These are phyloP conservation scores for Colostygia pectinataria DNA, from an alignment of 2,888 invertebrate species.

Conservation along the genomic window DNA sequence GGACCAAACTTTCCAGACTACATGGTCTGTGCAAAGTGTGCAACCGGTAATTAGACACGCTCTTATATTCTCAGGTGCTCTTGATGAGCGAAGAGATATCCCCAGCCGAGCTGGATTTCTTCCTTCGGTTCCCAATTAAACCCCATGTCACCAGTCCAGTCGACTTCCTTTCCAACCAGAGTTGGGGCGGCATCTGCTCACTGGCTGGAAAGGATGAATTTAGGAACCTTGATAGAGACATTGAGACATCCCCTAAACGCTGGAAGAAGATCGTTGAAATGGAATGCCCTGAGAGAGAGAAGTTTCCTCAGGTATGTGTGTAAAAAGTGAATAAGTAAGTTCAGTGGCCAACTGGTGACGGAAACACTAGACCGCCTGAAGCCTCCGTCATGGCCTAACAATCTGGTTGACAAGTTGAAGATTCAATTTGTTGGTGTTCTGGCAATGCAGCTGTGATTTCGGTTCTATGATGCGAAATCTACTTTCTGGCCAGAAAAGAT, in stretches of 20 bases:
- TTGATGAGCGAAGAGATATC: constrained; percentile 94
- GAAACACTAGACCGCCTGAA: too few species aligned
- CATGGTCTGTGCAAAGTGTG: too few species aligned
- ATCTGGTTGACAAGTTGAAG: too few species aligned
- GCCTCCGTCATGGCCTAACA: too few species aligned
- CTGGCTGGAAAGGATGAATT: constrained; percentile 95
- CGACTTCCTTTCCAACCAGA: constrained; percentile 94
- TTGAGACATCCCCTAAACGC: constrained; percentile 97
- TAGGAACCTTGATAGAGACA: constrained; percentile 96
- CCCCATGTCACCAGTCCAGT: constrained; percentile 97
- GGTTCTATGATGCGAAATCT: background rate
- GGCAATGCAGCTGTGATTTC: too few species aligned
- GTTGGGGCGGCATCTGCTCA: constrained; percentile 98
- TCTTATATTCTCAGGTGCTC: constrained; percentile 85
- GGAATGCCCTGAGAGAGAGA: constrained; percentile 97
- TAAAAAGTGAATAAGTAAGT: too few species aligned
- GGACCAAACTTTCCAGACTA: too few species aligned
- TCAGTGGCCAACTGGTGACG: too few species aligned
- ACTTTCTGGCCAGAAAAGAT: constrained; percentile 84
- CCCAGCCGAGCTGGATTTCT: constrained; percentile 93
- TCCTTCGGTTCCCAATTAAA: constrained; percentile 95
- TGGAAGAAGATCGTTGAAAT: constrained; percentile 99
- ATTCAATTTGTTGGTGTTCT: too few species aligned
- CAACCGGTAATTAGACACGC: too few species aligned
- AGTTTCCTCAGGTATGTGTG: constrained; percentile 90